Evolutionary conservation across 2,113 vertebrate genomes (phyloP), one percentile per base, ranked within the genome.

Genomic region (Oriolus oriolus): DNA sequence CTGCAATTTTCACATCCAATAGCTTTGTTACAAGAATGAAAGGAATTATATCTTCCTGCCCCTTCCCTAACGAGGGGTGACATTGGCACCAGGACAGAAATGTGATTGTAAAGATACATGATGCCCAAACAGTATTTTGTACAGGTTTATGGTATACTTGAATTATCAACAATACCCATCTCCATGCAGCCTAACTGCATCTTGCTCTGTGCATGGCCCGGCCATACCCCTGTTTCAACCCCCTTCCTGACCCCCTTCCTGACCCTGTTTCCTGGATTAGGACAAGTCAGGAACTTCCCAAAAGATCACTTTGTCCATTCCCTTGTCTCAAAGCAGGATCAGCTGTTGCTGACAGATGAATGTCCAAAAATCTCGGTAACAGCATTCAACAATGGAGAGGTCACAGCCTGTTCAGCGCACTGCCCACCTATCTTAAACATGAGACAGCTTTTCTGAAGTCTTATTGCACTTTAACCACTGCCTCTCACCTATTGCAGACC

Each of bases 381-480:
- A 59, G 15, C 30, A 50, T 53, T 53, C 23, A 78, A 2, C 0
- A 0, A n/a, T 5, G 47, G 63, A 83, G 73, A 41, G 1, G 2
- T 7, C n/a, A 30, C 42, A 66, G 39, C 4, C 33, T 14, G 4
- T 15, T 37, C 50, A 39, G 31, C 20, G 18, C 35, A 47, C 26
- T 54, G 7, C 41, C 53, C 49, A 61, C 8, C 3, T 33, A 10
- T 18, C 35, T 88, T 37, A 44, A 50, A 50, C 23, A 66, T 9
- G 13, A 54, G 14, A 31, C 30, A 73, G 9, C 6, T 87, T 65
- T 78, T 45, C 42, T 42, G 7, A 66, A 41, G 31, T 8, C 30
- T 59, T 39, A 39, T 1, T 49, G 27, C 15, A 47, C 31, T 69
- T 87, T 33, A 83, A 52, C 4, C 33, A 71, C 37, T 65, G 21